Evolutionary conservation across 2,888 invertebrate genomes (phyloP).

Genomic region (Crossocerus cetratus): DNA sequence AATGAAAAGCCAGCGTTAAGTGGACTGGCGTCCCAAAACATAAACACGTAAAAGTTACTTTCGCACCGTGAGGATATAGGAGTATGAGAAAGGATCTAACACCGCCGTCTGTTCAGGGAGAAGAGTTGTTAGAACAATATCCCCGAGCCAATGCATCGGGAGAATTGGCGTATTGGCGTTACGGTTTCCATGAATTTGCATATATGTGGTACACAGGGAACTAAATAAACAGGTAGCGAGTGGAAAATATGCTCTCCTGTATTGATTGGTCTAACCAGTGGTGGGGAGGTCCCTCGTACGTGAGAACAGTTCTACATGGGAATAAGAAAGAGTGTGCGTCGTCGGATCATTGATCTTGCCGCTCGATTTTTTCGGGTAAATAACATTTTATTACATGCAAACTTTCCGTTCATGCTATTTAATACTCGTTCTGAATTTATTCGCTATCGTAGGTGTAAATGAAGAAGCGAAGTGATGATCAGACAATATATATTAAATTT

Average conservation of each 20-base stretch:
- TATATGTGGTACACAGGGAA: slow-evolving; percentile 17
- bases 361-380: slow-evolving; percentile 40
- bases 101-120: slow-evolving; percentile 47
- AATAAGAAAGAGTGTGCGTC: slow-evolving; percentile 24
- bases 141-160: not conserved
- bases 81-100: slow-evolving; percentile 17
- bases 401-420: slow-evolving; percentile 31
- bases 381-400: slow-evolving; percentile 55
- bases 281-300: slow-evolving; percentile 35
- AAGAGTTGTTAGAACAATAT: slow-evolving; percentile 21
- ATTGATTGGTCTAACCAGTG: slow-evolving; percentile 49
- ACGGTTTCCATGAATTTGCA: slow-evolving; percentile 2
- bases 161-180: slow-evolving; percentile 6
- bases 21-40: not conserved
- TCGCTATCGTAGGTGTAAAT: slow-evolving; percentile 17
- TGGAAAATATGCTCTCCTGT: slow-evolving; percentile 54
- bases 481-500: not conserved
- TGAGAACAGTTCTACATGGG: slow-evolving; percentile 40
- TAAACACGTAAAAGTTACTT: too few relatives aligned
- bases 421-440: slow-evolving; percentile 11
- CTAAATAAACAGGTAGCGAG: slow-evolving; percentile 51
- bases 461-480: slow-evolving; percentile 45
- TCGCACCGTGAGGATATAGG: too few relatives aligned
- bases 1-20: not conserved
- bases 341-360: slow-evolving; percentile 31